A percentile compares a stretch with the other conserved stretches of the same genome.
These are phyloP conservation scores for Eucidaris tribuloides DNA, from an alignment of 35 echinoderm and acorn worm species.

Conservation along the genomic window DNA sequence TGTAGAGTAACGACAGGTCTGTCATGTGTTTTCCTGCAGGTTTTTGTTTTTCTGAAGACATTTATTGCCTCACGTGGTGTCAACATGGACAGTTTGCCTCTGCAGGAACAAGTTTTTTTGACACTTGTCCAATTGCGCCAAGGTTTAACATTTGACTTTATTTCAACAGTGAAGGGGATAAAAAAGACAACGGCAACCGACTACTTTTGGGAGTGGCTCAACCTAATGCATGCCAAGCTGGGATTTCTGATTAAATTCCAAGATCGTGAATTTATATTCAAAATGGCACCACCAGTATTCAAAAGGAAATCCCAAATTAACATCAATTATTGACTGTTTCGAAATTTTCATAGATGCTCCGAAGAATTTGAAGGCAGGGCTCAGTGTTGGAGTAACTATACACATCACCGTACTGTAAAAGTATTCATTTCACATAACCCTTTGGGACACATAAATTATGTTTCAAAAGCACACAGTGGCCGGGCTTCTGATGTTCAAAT, in stretches of 20 bases:
- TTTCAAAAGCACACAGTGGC: slow-evolving; percentile 34
- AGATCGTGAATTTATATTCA: background rate
- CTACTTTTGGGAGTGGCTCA: slow-evolving; percentile 45
- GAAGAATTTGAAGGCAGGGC: slow-evolving; percentile 21
- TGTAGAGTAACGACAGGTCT: slow-evolving; percentile 16
- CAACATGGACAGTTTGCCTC: slow-evolving; percentile 6
- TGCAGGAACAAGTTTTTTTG: slow-evolving; percentile 27
- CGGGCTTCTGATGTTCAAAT: slow-evolving; percentile 32
- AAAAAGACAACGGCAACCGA: slow-evolving; percentile 21
- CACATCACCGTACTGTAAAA: slow-evolving; percentile 40
- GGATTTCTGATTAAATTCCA: slow-evolving; percentile 23
- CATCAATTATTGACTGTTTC: slow-evolving; percentile 45
- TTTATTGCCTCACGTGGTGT: background rate
- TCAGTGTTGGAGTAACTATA: slow-evolving; percentile 27
- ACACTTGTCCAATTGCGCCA: slow-evolving; percentile 6
- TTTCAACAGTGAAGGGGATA: slow-evolving; percentile 3
- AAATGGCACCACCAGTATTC: slow-evolving; percentile 33
- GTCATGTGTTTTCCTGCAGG: slow-evolving; percentile 5
- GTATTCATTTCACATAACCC: slow-evolving; percentile 31
- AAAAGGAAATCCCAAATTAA: slow-evolving; percentile 33
- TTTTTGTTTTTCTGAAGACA: slow-evolving; percentile 17
- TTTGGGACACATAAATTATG: slow-evolving; percentile 26
- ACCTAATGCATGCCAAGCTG: slow-evolving; percentile 40
- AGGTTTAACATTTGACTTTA: slow-evolving; percentile 37
- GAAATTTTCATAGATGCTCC: slow-evolving; percentile 34